Base-by-base conservation (phyloP, 2,797 vertebrate genomes). In the Peromyscus eremicus region DNA sequence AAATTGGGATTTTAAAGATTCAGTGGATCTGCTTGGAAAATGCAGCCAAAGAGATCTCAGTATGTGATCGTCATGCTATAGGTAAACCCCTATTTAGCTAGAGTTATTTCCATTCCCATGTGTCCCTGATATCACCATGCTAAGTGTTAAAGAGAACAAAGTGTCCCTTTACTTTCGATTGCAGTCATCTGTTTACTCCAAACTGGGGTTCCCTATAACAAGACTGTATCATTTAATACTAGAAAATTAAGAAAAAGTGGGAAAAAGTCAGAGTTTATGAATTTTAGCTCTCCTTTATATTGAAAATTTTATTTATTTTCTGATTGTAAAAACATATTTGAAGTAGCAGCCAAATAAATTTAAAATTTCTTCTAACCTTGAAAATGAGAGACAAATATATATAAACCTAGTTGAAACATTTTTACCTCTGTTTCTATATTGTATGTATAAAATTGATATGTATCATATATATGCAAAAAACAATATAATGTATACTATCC, bases 221-320 rank as follows among this genome's bases (percentile, higher is more conserved):
- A 91, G 62, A 46, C 6, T 34, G 21, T 17, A 3, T 76, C 17
- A 52, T 6, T 71, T n/a, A 88, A 34, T 89, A 81, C 79, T 60
- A 82, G 19, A 70, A 86, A 92, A 96, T 66, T 66, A 60, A 52
- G 17, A 5, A 49, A 88, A 32, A 37, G 5, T 66, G 49, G 75
- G 8, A 70, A 16, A 85, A 52, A 86, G 17, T 81, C 21, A 91
- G 10, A 34, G 55, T 25, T 81, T 57, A 10, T 7, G 2, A 17
- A 12, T 88, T 93, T 83, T 70, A 80, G 32, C 81, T 92, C 57
- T 86, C 34, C 2, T 79, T 96, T 52, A 62, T 66, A 84, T 37
- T 85, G 8, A 94, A 92, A 68, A 9, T 37, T 75, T 79, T 62
- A 70, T 60, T 80, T 34, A 40, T 73, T 95, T 95, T 92, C n/a